Evolutionary conservation across 2,797 vertebrate genomes (phyloP).

Genomic region (Acipenser transmontanus): DNA sequence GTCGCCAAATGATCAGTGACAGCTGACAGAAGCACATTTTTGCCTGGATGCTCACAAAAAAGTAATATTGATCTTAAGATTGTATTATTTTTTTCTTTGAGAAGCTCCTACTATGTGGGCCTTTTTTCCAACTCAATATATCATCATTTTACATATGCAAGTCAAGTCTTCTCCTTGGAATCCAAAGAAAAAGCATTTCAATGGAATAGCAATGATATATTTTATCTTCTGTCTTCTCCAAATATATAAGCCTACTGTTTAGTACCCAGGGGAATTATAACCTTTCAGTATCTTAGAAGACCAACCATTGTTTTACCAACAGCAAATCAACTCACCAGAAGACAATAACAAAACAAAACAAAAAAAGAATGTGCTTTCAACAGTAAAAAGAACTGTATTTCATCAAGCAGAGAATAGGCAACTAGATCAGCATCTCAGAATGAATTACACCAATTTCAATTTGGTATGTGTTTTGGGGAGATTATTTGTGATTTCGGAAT

Average conservation of each 20-base stretch:
- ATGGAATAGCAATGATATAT: conserved; percentile 8
- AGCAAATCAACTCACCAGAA: conserved; percentile 7
- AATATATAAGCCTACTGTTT: neutral
- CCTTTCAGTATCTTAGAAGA: neutral
- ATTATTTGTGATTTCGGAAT: too few species aligned
- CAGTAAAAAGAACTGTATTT: too few species aligned
- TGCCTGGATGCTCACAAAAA: conserved; percentile 9
- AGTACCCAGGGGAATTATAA: neutral
- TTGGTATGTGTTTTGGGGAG: too few species aligned
- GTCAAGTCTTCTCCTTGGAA: neutral
- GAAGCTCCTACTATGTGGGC: neutral
- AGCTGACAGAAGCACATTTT: conserved; percentile 4
- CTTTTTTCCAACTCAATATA: conserved; percentile 9
- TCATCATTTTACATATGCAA: conserved; percentile 9
- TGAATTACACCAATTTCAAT: too few species aligned
- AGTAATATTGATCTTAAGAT: conserved; percentile 3
- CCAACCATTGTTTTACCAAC: conserved; percentile 10
- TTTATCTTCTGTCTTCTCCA: conserved; percentile 2
- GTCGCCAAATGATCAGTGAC: conserved; percentile 2
- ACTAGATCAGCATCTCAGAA: too few species aligned
- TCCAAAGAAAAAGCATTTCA: conserved; percentile 5
- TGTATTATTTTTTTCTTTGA: conserved; percentile 3
- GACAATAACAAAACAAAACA: neutral
- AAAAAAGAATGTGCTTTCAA: neutral
- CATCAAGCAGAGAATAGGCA: too few species aligned